phyloP scores from a whole-genome alignment of 2,888 invertebrate genomes.

The Ommatoiulus sabulosus region DNA sequence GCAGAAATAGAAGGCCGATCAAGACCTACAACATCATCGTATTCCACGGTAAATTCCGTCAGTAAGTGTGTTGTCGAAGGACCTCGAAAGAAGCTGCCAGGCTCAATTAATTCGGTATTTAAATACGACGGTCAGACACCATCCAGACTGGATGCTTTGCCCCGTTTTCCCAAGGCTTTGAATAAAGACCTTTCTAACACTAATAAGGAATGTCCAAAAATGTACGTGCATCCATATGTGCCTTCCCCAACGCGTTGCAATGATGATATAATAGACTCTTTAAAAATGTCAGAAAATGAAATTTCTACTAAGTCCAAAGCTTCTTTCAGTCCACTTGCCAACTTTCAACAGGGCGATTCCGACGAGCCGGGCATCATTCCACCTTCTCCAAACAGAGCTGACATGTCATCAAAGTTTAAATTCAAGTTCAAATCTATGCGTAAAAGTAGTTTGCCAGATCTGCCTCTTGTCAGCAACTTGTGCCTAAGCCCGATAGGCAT shows the following conservation, averaged over 20 bases:
- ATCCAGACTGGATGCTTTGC: no score
- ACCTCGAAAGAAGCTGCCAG: no score
- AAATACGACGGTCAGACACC: no score
- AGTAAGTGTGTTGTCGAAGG: no score
- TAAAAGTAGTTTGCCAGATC: neutral
- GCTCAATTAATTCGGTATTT: neutral
- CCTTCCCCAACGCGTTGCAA: neutral
- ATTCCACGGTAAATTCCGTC: neutral
- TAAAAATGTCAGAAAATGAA: neutral
- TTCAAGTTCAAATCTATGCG: constrained; percentile 9
- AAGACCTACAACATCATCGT: neutral
- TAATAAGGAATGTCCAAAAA: neutral
- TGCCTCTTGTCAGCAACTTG: neutral
- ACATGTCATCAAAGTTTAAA: neutral
- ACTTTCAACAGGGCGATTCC: neutral
- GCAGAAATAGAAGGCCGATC: neutral
- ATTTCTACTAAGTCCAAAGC: neutral
- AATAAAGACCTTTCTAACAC: neutral
- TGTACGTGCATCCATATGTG: neutral
- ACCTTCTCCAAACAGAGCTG: constrained; percentile 34
- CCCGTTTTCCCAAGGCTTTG: neutral
- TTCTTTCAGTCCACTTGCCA: neutral
- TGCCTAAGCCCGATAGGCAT: neutral
- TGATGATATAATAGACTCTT: neutral
- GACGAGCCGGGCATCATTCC: constrained; percentile 29